phyloP scores from a whole-genome alignment of 2,113 vertebrate genomes.

The Toxotes jaculatrix region DNA sequence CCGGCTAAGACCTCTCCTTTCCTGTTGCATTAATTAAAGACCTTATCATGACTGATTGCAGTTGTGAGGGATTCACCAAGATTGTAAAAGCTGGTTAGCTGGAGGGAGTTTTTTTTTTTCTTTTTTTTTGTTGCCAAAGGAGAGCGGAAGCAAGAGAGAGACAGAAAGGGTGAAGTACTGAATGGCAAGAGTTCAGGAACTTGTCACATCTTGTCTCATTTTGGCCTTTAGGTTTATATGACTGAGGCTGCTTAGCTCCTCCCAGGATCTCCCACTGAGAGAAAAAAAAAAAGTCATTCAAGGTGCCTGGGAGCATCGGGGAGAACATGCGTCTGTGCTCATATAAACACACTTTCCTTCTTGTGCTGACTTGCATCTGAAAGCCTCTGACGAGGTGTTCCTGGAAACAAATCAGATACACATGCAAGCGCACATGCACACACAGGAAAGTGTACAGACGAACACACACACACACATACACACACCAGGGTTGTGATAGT shows the following conservation, averaged over 20 bases:
- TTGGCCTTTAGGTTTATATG: conserved; percentile 81
- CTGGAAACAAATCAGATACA: conserved; percentile 79
- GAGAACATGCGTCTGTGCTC: conserved; percentile 75
- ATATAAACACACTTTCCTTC: conserved; percentile 81
- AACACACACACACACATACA: conserved; percentile 22
- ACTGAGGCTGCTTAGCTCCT: conserved; percentile 73
- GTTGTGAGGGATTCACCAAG: conserved; percentile 82
- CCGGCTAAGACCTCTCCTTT: conserved; percentile 78
- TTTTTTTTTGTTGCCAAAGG: conserved; percentile 40
- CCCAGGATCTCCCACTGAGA: conserved; percentile 83
- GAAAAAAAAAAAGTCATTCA: conserved; percentile 75
- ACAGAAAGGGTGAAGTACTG: conserved; percentile 68
- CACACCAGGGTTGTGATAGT: conserved; percentile 29
- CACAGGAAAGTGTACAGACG: conserved; percentile 26
- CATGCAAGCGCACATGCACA: conserved; percentile 28
- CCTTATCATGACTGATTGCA: conserved; percentile 82
- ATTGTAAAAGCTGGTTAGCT: conserved; percentile 77
- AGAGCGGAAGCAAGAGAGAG: conserved; percentile 64
- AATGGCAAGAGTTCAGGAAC: conserved; percentile 79
- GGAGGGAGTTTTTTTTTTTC: conserved; percentile 59
- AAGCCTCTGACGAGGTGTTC: conserved; percentile 79
- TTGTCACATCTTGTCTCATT: conserved; percentile 85
- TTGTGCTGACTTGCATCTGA: conserved; percentile 87
- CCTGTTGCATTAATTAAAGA: conserved; percentile 83
- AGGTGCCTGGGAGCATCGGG: conserved; percentile 77